Evolutionary conservation across 2,113 vertebrate genomes (phyloP).

Genomic region (Peromyscus polionotus): DNA sequence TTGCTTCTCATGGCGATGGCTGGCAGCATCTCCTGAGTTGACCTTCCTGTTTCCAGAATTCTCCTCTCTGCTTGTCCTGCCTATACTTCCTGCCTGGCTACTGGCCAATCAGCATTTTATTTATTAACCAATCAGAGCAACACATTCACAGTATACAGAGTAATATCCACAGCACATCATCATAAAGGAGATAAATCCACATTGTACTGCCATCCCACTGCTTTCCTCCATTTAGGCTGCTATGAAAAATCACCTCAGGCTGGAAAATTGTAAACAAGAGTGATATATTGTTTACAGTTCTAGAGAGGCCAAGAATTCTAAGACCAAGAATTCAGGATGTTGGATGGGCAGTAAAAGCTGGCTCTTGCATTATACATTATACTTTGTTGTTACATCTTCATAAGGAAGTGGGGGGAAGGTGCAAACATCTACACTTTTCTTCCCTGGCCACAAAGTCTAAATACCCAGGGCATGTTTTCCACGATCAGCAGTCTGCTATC

Average conservation of each 20-base stretch:
- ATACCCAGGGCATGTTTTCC: not conserved
- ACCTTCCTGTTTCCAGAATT: no score
- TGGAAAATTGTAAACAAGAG: not conserved
- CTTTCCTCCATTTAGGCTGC: not conserved
- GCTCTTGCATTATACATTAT: not conserved
- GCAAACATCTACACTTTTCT: not conserved
- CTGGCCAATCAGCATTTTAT: no score
- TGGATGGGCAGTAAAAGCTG: no score
- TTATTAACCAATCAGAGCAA: no score
- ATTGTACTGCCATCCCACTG: not conserved
- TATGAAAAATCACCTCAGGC: not conserved
- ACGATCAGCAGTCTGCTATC: not conserved
- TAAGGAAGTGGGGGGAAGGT: not conserved
- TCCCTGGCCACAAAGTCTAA: not conserved
- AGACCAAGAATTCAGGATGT: not conserved
- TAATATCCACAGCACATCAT: no score
- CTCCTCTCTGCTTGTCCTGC: no score
- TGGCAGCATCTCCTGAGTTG: no score
- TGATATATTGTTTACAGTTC: not conserved
- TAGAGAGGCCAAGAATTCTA: not conserved
- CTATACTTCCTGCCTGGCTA: no score
- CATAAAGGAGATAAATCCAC: not conserved
- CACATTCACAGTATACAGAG: no score
- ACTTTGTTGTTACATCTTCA: not conserved
- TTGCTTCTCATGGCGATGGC: no score